Evolutionary conservation across 2,113 vertebrate genomes (phyloP), one percentile per base, ranked within the genome.

Genomic region (Daboia siamensis): DNA sequence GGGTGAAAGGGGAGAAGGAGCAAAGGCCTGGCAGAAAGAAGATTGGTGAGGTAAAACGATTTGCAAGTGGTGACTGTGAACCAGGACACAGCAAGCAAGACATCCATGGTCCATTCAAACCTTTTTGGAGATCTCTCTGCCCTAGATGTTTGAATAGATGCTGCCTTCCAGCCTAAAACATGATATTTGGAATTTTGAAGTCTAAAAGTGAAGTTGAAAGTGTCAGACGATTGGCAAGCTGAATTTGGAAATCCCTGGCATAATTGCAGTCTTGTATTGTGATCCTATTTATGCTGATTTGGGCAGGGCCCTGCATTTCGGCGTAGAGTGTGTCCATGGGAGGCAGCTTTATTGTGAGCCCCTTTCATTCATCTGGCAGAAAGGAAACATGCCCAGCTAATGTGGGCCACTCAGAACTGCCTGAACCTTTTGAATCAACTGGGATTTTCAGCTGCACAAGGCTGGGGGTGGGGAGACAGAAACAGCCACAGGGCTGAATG

Each of bases 351-450:
- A 86, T 90, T 92, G 88, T 89, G 74, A 20, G 29, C 69, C 74
- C 74, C 84, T 48, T 55, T 92, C 69, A 92, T 92, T 92, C 91
- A 92, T 89, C 55, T 59, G 54, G 29, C 85, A 85, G 74, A 92
- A 92, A 92, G 69, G 91, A 92, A 90, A 92, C 8, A 0, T 87
- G 93, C 95, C 90, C 0, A 0, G 69, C 33, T 86, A 29, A 0
- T 55, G 56, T 88, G 91, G 46, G 85, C 0, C 51, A 0, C n/a
- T 1, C 55, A 84, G 92, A 48, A 48, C 86, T 26, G 59, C 46
- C 86, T 56, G 90, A 51, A 57, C 89, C 46, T 80, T 86, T 93
- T 91, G 92, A 89, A 90, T 61, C 56, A 92, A 87, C 93, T 80
- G 11, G 87, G 52, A 91, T 90, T 86, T 93, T 88, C 91, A 91